Evolutionary conservation across 2,113 vertebrate species (phyloP).

Genomic region (Microcebus ravelobensis): DNA sequence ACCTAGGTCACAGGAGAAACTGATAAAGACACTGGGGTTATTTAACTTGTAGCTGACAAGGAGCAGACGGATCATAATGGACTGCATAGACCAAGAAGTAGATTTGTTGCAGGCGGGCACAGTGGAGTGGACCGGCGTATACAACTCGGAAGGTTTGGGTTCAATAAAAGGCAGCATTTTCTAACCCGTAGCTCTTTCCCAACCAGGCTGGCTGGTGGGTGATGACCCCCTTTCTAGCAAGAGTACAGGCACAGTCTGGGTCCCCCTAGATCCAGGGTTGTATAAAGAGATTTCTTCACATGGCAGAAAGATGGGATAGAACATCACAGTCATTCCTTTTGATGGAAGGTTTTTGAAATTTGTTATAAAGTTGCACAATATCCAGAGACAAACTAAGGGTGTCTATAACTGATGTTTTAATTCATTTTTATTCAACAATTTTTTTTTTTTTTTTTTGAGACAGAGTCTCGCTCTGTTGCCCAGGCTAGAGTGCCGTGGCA

Average conservation of each 20-base stretch:
- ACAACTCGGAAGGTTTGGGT: neutral
- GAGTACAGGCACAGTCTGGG: neutral
- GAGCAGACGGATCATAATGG: neutral
- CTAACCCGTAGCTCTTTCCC: neutral
- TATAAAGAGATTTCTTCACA: neutral
- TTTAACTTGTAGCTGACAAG: neutral
- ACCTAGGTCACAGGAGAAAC: neutral
- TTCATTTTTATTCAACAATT: neutral
- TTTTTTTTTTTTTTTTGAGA: too few species aligned
- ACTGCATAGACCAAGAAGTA: neutral
- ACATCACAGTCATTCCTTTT: neutral
- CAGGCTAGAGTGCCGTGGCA: too few species aligned
- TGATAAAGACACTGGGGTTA: neutral
- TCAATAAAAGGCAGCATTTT: neutral
- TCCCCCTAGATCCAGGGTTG: neutral
- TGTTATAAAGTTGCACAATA: neutral
- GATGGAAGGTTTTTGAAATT: neutral
- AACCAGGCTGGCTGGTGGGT: neutral
- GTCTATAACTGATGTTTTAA: neutral
- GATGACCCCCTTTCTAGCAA: neutral
- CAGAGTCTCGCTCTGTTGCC: too few species aligned
- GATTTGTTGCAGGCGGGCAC: neutral
- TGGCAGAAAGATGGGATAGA: neutral
- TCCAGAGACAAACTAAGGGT: slow-evolving; percentile 11
- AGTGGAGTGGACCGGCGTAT: neutral